These are phyloP conservation scores for Gymnoscelis rufifasciata DNA, from an alignment of 2,888 invertebrate genomes.

Conservation along the genomic window DNA sequence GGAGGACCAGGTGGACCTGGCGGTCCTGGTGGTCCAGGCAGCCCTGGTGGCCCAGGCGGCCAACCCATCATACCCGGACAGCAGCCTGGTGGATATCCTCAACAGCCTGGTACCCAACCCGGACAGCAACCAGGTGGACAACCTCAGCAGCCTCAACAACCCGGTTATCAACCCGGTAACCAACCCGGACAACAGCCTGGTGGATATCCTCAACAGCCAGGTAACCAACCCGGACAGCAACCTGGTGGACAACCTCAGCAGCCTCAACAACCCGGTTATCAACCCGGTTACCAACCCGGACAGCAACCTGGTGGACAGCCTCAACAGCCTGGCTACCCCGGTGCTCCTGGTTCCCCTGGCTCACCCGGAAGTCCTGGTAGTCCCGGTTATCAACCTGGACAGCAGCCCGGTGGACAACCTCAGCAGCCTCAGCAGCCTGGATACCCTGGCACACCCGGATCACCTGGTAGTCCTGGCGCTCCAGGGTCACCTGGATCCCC, in stretches of 20 bases:
- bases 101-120: neutral
- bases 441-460: slow-evolving; percentile 27
- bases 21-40: slow-evolving; percentile 15
- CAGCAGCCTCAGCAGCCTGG: slow-evolving; percentile 3
- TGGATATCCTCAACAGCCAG: slow-evolving; percentile 9
- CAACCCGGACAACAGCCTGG: neutral
- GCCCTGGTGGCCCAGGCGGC: slow-evolving; percentile 11
- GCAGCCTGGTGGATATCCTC: neutral
- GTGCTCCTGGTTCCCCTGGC: slow-evolving; percentile 30
- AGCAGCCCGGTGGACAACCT: no score
- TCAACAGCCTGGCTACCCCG: slow-evolving; percentile 37
- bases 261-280: slow-evolving; percentile 26
- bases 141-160: slow-evolving; percentile 3
- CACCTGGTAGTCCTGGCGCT: slow-evolving; percentile 22
- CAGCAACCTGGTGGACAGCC: slow-evolving; percentile 25
- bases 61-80: slow-evolving; percentile 12
- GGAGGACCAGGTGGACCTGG: slow-evolving; percentile 5
- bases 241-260: slow-evolving; percentile 14
- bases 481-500: slow-evolving; percentile 35
- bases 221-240: slow-evolving; percentile 4
- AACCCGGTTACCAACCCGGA: slow-evolving; percentile 8
- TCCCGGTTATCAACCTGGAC: slow-evolving; percentile 12
- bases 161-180: slow-evolving; percentile 10
- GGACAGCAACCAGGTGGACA: slow-evolving; percentile 16
- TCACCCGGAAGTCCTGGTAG: slow-evolving; percentile 7